Evolutionary conservation across 2,888 invertebrate species (phyloP), one percentile per base, ranked within the genome.

Genomic region (Caenorhabditis sulstoni): DNA sequence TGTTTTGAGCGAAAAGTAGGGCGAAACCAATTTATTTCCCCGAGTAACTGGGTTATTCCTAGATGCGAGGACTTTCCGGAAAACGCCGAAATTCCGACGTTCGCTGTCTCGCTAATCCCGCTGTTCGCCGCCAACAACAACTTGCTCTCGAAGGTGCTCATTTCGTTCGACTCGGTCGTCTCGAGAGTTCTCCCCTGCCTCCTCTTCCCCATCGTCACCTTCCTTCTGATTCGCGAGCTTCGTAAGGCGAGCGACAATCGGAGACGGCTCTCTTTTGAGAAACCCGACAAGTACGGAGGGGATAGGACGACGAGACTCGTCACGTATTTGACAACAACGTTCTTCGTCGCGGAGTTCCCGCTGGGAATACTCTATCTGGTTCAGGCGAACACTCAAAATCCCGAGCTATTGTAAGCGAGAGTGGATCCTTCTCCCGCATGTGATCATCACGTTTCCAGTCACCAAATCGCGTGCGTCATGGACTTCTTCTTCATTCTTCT

Each of bases 281-380:
- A 18, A 12, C 3, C 57, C 1, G 41, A 39, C 37, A 57, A 22
- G 41, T 7, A 9, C 11, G 16, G 37, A 3, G 39, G 20, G 12
- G 41, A 22, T 7, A 66, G 57, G 39, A 49, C 57, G 18, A 57
- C 66, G 5, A 57, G 49, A 49, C 66, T 66, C 7, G 66, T 66
- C 11, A 20, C 49, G 4, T 53, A 39, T 29, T 20, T 66, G 1
- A 66, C 66, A 1, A 35, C 55, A 11, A 55, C 65, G 3, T 66
- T 66, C 16, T 66, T 66, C 47, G 37, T 66, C 12, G 66, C 53
- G 16, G 66, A 66, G 37, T 66, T 66, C 18, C 66, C 66, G 9
- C 49, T 57, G 23, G 66, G 65, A 47, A 20, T 65, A 5, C 20
- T 65, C 14, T 37, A 37, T 37, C 23, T 55, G 9, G 11, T 55